These are phyloP conservation scores for Lasioglossum zephyrum DNA, from an alignment of 2,888 invertebrate genomes.

Conservation along the genomic window DNA sequence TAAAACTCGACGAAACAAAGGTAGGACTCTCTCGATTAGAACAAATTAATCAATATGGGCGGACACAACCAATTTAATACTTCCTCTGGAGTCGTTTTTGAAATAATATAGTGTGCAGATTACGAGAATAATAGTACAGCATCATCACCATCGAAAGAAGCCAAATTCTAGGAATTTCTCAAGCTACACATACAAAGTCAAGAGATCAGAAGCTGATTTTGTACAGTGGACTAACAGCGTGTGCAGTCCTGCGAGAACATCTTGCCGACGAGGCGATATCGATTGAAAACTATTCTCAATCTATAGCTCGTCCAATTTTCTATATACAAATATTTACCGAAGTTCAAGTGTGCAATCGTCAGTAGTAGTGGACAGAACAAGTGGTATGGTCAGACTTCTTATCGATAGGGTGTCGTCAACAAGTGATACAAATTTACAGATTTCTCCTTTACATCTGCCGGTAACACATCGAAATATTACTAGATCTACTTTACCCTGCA, in stretches of 20 bases:
- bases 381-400: conserved; percentile 26
- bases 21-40: neutral
- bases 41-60: neutral
- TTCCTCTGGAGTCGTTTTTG: neutral
- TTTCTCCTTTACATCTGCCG: neutral
- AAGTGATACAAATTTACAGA: neutral
- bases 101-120: conserved; percentile 14
- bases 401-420: neutral
- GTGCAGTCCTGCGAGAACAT: conserved; percentile 17
- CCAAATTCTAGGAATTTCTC: conserved; percentile 39
- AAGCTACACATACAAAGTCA: conserved; percentile 56
- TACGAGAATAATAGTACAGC: conserved; percentile 41
- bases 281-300: neutral
- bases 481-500: neutral
- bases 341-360: neutral
- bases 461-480: neutral
- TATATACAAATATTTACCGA: neutral
- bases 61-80: neutral
- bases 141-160: conserved; percentile 46
- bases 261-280: neutral
- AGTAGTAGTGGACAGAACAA: conserved; percentile 7
- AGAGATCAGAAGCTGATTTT: conserved; percentile 30
- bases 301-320: neutral
- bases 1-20: conserved; percentile 10
- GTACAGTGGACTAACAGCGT: conserved; percentile 35